A percentile compares a stretch with the other conserved stretches of the same genome.
Conservation (phyloP, 2,113 vertebrate genomes). For the Pelecanoides urinatrix region DNA sequence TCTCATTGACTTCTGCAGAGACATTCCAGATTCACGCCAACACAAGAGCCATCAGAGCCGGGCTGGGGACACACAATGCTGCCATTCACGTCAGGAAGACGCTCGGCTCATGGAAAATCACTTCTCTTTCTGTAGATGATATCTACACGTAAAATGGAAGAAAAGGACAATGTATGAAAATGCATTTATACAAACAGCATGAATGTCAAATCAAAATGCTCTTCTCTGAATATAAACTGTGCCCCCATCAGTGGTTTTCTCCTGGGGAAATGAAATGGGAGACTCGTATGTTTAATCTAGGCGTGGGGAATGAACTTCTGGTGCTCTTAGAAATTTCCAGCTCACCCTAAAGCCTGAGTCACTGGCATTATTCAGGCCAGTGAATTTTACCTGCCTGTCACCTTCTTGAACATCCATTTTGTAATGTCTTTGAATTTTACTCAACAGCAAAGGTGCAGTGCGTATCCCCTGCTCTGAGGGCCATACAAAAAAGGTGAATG, state of each 20-base stretch:
- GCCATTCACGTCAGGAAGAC: background rate
- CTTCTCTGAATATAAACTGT: fast-evolving
- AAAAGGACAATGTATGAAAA: background rate
- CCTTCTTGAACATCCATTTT: background rate
- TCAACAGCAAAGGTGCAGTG: fast-evolving
- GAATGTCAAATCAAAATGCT: fast-evolving
- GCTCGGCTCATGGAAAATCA: background rate
- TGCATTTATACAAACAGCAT: fast-evolving
- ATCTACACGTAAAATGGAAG: background rate
- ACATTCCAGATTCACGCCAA: background rate
- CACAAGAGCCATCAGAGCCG: background rate
- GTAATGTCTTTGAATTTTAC: fast-evolving
- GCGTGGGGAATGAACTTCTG: fast-evolving
- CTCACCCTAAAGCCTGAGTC: background rate
- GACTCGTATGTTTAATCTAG: fast-evolving
- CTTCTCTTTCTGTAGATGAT: background rate
- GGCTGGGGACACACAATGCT: conserved; percentile 12
- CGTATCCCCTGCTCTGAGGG: fast-evolving
- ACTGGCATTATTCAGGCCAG: background rate
- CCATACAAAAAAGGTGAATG: too few species aligned
- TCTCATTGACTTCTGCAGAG: background rate
- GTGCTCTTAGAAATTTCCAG: background rate
- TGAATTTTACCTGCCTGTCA: background rate
- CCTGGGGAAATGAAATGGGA: fast-evolving
- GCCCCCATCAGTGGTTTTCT: fast-evolving